phyloP scores from a whole-genome alignment of 53 echinoderm and acorn worm species.

The Holothuria scabra region DNA sequence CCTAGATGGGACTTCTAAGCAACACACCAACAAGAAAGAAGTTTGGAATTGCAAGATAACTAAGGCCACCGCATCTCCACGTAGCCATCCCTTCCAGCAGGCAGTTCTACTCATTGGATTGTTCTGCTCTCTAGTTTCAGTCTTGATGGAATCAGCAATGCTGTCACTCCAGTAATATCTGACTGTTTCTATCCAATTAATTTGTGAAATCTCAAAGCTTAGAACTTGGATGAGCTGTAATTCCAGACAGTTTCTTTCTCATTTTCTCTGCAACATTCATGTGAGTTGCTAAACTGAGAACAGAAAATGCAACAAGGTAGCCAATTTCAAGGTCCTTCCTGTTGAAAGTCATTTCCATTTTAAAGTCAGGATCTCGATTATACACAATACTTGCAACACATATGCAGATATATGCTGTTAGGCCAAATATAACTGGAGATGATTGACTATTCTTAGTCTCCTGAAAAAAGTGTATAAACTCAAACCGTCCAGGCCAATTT shows the following conservation, averaged over 20 bases:
- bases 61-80: too few relatives aligned
- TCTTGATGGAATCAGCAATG: too few relatives aligned
- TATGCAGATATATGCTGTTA: conserved; percentile 82
- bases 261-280: conserved; percentile 13
- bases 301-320: conserved; percentile 24
- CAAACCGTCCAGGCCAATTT: conserved; percentile 42
- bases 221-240: background rate
- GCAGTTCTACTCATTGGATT: too few relatives aligned
- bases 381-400: conserved; percentile 70
- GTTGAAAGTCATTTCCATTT: conserved; percentile 63
- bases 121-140: too few relatives aligned
- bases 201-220: background rate
- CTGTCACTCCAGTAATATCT: too few relatives aligned
- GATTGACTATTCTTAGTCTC: conserved; percentile 2
- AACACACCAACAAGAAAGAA: too few relatives aligned
- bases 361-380: conserved; percentile 72
- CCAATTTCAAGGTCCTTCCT: conserved; percentile 49
- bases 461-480: conserved; percentile 58
- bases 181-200: too few relatives aligned
- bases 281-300: background rate
- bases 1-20: too few relatives aligned
- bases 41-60: too few relatives aligned
- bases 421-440: conserved; percentile 59
- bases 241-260: conserved; percentile 4
- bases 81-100: too few relatives aligned